Base-by-base conservation (phyloP, 2,113 vertebrate species). In the Pantherophis guttatus region DNA sequence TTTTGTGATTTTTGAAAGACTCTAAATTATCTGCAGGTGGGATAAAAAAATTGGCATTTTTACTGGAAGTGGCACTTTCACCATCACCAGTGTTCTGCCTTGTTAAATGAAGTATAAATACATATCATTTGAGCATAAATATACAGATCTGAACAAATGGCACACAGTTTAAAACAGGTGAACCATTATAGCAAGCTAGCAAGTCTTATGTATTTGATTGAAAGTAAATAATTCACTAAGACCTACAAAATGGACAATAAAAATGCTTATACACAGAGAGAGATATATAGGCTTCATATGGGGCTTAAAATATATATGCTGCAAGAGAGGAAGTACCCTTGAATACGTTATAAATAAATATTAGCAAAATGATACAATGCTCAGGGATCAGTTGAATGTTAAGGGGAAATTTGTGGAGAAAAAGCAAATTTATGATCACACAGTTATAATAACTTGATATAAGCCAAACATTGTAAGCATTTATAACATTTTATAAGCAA, bases 401-500 rank as follows among this genome's bases (percentile, higher is more conserved):
- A 70, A 62, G 65, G 21, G 70, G 44, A 55, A 62, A 59, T 93
- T 81, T 75, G 52, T 21, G 70, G 33, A 92, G 55, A 93, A 90
- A 81, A 89, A 62, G 55, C 44, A 93, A 86, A 62, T 90, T 57
- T 90, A 11, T 93, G 62, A 86, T 48, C 48, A 26, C 65, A 21
- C 33, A 62, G 23, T 24, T 59, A 90, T 62, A 53, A 48, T 44
- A 90, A n/a, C 70, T 93, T 90, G 48, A 87, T 90, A 62, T 59
- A 86, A 86, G 54, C 57, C 52, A 89, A 59, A 93, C 70, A 29
- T 93, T 86, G 88, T 19, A 90, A 85, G 23, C 48, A 86, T 57
- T 86, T 93, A n/a, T 53, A 90, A 90, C 21, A 86, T 93, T 90
- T 85, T 65, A 86, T 86, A 89, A 90, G 86, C 48, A 93, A 75